Conservation (phyloP, 2,888 invertebrate genomes). For the Ecliptopera silaceata region DNA sequence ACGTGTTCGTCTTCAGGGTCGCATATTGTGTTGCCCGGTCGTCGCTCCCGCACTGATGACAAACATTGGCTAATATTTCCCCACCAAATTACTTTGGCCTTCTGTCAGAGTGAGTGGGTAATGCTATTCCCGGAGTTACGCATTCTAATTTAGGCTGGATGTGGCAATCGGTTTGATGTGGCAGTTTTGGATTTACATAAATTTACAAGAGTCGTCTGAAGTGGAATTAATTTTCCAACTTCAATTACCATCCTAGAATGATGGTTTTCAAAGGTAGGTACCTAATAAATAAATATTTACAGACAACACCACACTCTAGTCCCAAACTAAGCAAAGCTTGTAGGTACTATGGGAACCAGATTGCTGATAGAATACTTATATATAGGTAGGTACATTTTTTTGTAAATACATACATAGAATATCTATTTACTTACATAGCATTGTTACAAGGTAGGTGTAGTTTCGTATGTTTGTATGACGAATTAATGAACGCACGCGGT, state of each 20-base stretch:
- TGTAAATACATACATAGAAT: no score
- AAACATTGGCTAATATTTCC: conserved; percentile 54
- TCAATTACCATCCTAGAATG: background rate
- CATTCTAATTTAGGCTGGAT: conserved; percentile 27
- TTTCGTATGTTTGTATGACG: no score
- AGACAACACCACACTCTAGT: no score
- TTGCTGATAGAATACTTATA: no score
- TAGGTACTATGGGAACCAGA: no score
- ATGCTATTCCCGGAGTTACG: conserved; percentile 30
- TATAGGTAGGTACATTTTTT: no score
- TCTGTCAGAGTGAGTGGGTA: conserved; percentile 49
- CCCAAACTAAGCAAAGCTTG: no score
- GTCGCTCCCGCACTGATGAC: conserved; percentile 50
- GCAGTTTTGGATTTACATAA: conserved; percentile 14
- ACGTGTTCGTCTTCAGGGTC: conserved; percentile 29
- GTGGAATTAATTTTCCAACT: background rate
- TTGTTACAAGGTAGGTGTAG: no score
- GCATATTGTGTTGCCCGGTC: conserved; percentile 53
- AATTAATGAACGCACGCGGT: background rate
- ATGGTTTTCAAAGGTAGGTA: background rate
- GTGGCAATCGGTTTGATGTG: conserved; percentile 25
- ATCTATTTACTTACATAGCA: no score
- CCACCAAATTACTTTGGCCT: conserved; percentile 60
- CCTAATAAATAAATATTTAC: no score
- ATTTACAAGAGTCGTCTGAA: conserved; percentile 3